Conservation (phyloP, 2,888 invertebrate species). For the Chesias legatella region DNA sequence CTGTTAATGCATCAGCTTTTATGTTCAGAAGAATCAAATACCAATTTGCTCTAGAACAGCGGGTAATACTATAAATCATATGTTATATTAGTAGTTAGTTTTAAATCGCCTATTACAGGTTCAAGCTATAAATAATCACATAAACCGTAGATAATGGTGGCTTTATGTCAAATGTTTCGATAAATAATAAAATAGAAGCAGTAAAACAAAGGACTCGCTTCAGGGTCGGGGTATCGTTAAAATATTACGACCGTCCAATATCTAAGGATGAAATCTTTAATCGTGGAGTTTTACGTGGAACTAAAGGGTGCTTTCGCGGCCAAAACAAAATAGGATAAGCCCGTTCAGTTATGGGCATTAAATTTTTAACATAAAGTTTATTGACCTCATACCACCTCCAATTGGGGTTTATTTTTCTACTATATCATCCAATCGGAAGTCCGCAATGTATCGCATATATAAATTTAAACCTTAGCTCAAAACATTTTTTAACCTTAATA, state of each 20-base stretch:
- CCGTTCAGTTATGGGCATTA: constrained; percentile 45
- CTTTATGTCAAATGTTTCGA: constrained; percentile 72
- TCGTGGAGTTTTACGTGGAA: constrained; percentile 63
- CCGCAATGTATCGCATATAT: background rate
- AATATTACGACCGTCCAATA: constrained; percentile 76
- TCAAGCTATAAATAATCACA: constrained; percentile 57
- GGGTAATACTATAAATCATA: constrained; percentile 14
- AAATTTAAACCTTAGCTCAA: no score
- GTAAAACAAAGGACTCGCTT: constrained; percentile 68
- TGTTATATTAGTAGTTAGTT: constrained; percentile 14
- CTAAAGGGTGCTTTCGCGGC: constrained; percentile 45
- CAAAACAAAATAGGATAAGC: constrained; percentile 56
- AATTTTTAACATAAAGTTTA: constrained; percentile 58
- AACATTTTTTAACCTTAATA: no score
- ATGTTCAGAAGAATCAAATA: no score
- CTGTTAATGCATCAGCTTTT: no score
- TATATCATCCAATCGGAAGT: constrained; percentile 4
- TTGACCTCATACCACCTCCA: constrained; percentile 34
- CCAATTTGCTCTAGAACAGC: constrained; percentile 9
- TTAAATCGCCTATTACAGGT: constrained; percentile 38
- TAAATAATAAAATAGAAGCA: constrained; percentile 73
- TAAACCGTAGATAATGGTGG: constrained; percentile 64
- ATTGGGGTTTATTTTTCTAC: constrained; percentile 5
- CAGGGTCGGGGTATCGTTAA: constrained; percentile 66
- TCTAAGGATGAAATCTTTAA: constrained; percentile 74